Evolutionary conservation across 1,140 invertebrate genomes (phyloP).

Genomic region (Lepidotrigona ventralis): DNA sequence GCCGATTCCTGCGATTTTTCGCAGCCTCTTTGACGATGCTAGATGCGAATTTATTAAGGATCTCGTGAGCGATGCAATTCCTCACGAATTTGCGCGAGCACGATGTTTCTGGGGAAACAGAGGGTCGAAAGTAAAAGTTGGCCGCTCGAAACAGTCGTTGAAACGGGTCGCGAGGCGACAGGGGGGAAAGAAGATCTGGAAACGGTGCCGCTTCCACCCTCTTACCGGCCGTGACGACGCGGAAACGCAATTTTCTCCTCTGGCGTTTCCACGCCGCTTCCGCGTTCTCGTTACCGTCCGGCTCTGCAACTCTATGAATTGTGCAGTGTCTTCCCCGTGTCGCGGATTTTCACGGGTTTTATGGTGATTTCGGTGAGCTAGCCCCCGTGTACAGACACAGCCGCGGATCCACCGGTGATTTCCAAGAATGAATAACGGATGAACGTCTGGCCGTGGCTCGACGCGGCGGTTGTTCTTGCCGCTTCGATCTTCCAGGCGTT

Average conservation of each 20-base stretch:
- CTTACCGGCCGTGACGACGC: slow-evolving; percentile 2
- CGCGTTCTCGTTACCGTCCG: slow-evolving; percentile 30
- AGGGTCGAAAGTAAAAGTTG: neutral
- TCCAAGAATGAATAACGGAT: slow-evolving; percentile 43
- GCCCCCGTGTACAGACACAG: neutral
- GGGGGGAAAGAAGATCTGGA: slow-evolving; percentile 6
- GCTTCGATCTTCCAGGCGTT: neutral
- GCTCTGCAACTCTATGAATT: slow-evolving; percentile 39
- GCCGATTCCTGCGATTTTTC: neutral
- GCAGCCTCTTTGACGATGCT: no score
- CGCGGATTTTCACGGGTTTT: slow-evolving; percentile 43
- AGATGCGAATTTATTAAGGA: neutral
- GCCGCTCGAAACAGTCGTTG: neutral
- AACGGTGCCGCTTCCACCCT: neutral
- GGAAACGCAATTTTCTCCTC: slow-evolving; percentile 42
- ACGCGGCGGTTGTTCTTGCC: neutral
- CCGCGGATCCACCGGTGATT: slow-evolving; percentile 31
- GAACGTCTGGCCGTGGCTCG: slow-evolving; percentile 3
- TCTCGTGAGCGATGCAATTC: neutral
- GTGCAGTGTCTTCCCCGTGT: slow-evolving; percentile 47
- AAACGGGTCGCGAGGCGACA: neutral
- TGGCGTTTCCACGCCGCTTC: slow-evolving; percentile 25
- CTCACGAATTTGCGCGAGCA: neutral
- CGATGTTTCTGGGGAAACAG: no score
- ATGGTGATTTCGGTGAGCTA: slow-evolving; percentile 34